Evolutionary conservation across 2,888 invertebrate genomes (phyloP).

Genomic region (Cryptocephalus moraei): DNA sequence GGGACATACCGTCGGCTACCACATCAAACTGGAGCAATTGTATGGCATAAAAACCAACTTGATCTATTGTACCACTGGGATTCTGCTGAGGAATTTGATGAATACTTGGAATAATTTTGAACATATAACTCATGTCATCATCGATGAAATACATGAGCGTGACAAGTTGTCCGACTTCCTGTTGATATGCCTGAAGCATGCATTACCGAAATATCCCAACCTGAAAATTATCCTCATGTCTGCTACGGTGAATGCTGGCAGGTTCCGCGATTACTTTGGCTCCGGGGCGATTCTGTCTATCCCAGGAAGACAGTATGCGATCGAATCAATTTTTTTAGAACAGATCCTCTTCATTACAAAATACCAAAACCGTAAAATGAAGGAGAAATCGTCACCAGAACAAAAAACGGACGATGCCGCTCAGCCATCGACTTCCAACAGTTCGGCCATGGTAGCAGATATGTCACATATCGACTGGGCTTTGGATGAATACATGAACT

Average conservation of each 20-base stretch:
- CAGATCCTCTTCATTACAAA: slow-evolving; percentile 58
- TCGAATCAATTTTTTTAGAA: slow-evolving; percentile 69
- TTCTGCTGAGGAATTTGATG: slow-evolving; percentile 80
- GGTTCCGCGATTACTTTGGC: slow-evolving; percentile 78
- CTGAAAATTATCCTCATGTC: slow-evolving; percentile 88
- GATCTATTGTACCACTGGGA: slow-evolving; percentile 88
- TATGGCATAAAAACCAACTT: slow-evolving; percentile 70
- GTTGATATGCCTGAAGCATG: slow-evolving; percentile 72
- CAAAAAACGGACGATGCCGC: neutral
- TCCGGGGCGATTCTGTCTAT: slow-evolving; percentile 67
- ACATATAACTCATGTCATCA: slow-evolving; percentile 73
- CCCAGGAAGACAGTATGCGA: slow-evolving; percentile 65
- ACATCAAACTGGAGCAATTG: slow-evolving; percentile 82
- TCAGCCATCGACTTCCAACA: neutral
- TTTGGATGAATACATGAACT: slow-evolving; percentile 36
- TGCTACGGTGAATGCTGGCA: slow-evolving; percentile 77
- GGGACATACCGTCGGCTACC: slow-evolving; percentile 52
- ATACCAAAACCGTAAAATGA: slow-evolving; percentile 34
- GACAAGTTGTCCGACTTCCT: slow-evolving; percentile 90
- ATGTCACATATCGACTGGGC: slow-evolving; percentile 13
- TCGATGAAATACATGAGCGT: slow-evolving; percentile 94
- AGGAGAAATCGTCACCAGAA: slow-evolving; percentile 4
- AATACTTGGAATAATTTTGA: slow-evolving; percentile 57
- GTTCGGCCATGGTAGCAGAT: slow-evolving; percentile 1
- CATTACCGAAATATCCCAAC: slow-evolving; percentile 56